phyloP scores from a whole-genome alignment of 2,888 invertebrate genomes.

The Mamestra brassicae region DNA sequence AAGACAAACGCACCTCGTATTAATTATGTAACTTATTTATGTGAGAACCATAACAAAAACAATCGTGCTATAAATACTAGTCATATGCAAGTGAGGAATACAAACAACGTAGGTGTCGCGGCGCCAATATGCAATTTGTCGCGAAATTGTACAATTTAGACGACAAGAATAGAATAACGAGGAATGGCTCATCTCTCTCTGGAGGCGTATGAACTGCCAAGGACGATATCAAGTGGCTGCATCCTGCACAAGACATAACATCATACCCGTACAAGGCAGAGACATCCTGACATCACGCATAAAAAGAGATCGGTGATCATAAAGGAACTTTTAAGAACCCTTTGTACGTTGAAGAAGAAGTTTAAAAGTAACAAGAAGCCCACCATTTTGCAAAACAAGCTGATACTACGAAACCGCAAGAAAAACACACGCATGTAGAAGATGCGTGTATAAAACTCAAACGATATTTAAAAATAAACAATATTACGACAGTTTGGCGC shows the following conservation, averaged over 20 bases:
- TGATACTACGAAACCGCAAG: background rate
- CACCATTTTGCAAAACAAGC: background rate
- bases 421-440: background rate
- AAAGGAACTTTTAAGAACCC: background rate
- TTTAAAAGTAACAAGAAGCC: background rate
- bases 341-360: background rate
- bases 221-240: slow-evolving; percentile 41
- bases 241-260: slow-evolving; percentile 30
- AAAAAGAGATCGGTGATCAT: background rate
- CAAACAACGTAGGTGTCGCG: slow-evolving; percentile 46
- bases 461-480: slow-evolving; percentile 9
- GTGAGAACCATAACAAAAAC: slow-evolving; percentile 43
- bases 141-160: slow-evolving; percentile 45
- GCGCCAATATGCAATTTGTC: slow-evolving; percentile 40
- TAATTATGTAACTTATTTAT: slow-evolving; percentile 53
- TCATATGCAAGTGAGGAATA: slow-evolving; percentile 35
- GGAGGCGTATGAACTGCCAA: slow-evolving; percentile 28
- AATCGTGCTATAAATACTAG: slow-evolving; percentile 48
- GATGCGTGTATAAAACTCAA: background rate
- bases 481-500: background rate
- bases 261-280: background rate
- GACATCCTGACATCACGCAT: background rate
- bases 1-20: slow-evolving; percentile 24
- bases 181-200: slow-evolving; percentile 24
- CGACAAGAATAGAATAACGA: slow-evolving; percentile 36